Percentiles rank a stretch among this genome's conserved stretches.
These are phyloP conservation scores for Oceanites oceanicus DNA, from an alignment of 2,113 vertebrate species.

Conservation along the genomic window DNA sequence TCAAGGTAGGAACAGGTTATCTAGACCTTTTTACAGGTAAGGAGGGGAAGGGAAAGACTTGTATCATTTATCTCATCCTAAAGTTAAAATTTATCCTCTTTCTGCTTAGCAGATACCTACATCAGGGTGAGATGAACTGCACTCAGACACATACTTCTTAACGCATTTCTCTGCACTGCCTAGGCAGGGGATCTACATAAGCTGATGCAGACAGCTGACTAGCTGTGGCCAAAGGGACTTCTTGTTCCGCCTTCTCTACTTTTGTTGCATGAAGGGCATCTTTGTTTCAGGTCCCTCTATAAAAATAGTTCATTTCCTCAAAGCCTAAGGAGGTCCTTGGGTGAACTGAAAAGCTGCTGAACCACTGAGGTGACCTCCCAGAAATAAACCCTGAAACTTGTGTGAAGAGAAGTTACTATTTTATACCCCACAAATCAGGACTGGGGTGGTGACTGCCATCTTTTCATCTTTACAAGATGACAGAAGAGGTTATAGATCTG, in stretches of 20 bases:
- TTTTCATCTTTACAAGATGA: not conserved
- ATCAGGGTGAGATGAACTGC: not conserved
- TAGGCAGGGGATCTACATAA: not conserved
- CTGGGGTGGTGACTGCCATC: not conserved
- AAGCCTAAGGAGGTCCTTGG: not conserved
- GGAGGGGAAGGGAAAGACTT: not conserved
- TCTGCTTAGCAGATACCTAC: not conserved
- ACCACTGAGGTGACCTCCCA: not conserved
- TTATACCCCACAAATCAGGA: not conserved
- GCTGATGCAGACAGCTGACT: not conserved
- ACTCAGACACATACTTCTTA: rapidly evolving
- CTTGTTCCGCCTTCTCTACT: not conserved
- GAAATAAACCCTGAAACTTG: not conserved
- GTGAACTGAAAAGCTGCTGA: not conserved
- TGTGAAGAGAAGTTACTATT: not conserved
- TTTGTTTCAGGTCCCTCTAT: not conserved
- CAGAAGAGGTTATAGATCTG: not conserved
- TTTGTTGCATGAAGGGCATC: not conserved
- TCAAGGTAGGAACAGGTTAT: not conserved
- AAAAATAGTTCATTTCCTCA: not conserved
- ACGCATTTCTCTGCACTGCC: not conserved
- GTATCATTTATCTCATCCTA: not conserved
- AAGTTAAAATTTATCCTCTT: not conserved
- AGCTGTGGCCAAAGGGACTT: not conserved
- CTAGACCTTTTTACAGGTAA: not conserved